Percentiles rank a stretch among this genome's conserved stretches.
Evolutionary conservation across 2,888 invertebrate species (phyloP).

Genomic region (Melikaiella ostensackeni): DNA sequence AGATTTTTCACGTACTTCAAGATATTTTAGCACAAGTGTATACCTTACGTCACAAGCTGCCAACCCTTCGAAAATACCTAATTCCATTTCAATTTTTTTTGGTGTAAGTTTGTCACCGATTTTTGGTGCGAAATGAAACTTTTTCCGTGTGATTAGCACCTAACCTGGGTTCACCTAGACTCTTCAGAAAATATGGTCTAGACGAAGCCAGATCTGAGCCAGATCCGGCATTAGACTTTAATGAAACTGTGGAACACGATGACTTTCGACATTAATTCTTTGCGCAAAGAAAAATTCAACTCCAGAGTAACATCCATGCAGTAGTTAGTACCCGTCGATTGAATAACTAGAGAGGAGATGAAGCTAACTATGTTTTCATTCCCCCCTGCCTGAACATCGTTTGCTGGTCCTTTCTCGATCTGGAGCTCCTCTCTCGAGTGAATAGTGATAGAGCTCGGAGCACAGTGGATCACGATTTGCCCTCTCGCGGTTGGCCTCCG

Average conservation of each 20-base stretch:
- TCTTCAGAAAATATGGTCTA: neutral
- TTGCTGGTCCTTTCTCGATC: conserved; percentile 13
- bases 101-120: too few relatives aligned
- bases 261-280: too few relatives aligned
- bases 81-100: too few relatives aligned
- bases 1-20: too few relatives aligned
- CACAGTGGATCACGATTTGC: conserved; percentile 43
- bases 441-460: conserved; percentile 9
- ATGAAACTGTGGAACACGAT: too few relatives aligned
- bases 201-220: too few relatives aligned
- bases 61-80: too few relatives aligned
- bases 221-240: too few relatives aligned
- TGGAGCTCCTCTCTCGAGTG: conserved; percentile 23
- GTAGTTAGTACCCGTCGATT: neutral
- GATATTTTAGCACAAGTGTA: too few relatives aligned
- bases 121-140: too few relatives aligned
- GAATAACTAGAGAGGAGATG: neutral
- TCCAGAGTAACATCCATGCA: neutral
- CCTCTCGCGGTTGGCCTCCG: conserved; percentile 53
- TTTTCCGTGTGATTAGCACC: neutral
- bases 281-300: too few relatives aligned
- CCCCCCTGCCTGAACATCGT: neutral
- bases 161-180: neutral
- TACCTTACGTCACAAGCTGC: too few relatives aligned
- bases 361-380: conserved; percentile 11